Conservation (phyloP, 2,113 vertebrate species). For the Boleophthalmus pectinirostris region DNA sequence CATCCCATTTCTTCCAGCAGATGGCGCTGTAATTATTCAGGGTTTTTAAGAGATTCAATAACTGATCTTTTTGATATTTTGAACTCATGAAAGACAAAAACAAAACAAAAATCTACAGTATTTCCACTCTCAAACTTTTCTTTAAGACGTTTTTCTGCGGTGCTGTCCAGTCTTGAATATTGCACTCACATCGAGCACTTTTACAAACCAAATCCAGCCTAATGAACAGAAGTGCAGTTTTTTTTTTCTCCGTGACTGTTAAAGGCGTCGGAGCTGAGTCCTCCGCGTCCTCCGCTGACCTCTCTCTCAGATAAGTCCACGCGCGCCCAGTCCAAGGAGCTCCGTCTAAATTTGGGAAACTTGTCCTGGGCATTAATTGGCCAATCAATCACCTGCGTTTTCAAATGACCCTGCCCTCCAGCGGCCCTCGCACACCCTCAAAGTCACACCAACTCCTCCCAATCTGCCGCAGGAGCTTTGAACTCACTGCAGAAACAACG, state of each 20-base stretch:
- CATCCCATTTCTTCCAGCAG: too few relatives aligned
- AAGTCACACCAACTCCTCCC: conserved; percentile 35
- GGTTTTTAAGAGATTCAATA: too few relatives aligned
- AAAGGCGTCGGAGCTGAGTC: background rate
- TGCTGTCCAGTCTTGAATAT: too few relatives aligned
- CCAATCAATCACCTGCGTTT: conserved; percentile 7
- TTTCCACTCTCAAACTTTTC: too few relatives aligned
- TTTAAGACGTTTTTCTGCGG: too few relatives aligned
- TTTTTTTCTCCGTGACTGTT: background rate
- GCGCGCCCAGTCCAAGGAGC: background rate
- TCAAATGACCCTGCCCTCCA: conserved; percentile 4
- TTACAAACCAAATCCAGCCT: background rate
- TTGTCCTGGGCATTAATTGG: background rate
- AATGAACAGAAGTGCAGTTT: background rate
- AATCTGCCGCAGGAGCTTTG: background rate
- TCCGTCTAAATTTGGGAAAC: conserved; percentile 1
- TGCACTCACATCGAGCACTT: background rate
- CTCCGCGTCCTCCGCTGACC: conserved; percentile 70
- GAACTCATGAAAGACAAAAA: too few relatives aligned
- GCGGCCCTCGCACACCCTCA: background rate
- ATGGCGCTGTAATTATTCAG: too few relatives aligned
- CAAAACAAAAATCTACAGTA: too few relatives aligned
- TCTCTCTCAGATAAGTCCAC: conserved; percentile 13
- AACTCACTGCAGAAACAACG: too few relatives aligned
- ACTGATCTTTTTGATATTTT: too few relatives aligned